phyloP scores from a whole-genome alignment of 2,113 vertebrate genomes.

The Garra rufa region DNA sequence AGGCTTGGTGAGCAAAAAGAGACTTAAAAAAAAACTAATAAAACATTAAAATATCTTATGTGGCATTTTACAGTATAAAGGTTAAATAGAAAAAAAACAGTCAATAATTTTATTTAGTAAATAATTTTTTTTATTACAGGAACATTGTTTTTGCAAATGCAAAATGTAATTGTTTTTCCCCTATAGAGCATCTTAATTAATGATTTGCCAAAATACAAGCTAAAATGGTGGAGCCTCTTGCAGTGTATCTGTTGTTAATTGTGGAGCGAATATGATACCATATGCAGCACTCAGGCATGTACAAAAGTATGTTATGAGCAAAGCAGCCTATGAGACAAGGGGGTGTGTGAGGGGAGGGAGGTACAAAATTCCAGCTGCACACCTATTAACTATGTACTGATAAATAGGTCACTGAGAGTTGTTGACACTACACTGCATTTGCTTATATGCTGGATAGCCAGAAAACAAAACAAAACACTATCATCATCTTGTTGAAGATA shows the following conservation, averaged over 20 bases:
- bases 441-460: neutral
- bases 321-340: conserved; percentile 50
- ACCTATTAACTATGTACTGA: conserved; percentile 15
- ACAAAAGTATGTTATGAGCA: conserved; percentile 18
- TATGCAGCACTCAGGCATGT: neutral
- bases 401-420: conserved; percentile 33
- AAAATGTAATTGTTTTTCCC: too few relatives aligned
- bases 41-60: too few relatives aligned
- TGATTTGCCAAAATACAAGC: neutral
- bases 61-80: too few relatives aligned
- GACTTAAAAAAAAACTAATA: too few relatives aligned
- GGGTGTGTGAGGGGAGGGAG: conserved; percentile 2
- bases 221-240: neutral
- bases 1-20: too few relatives aligned
- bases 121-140: too few relatives aligned
- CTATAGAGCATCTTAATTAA: neutral
- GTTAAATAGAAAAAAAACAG: too few relatives aligned
- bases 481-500: conserved; percentile 12
- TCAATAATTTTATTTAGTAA: too few relatives aligned
- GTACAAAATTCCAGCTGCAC: neutral
- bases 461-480: neutral
- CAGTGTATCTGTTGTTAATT: neutral
- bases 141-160: neutral
- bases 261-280: conserved; percentile 30
- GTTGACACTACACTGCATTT: conserved; percentile 48